Evolutionary conservation across 2,888 invertebrate genomes (phyloP), one percentile per base, ranked within the genome.

Genomic region (Hemaris fuciformis): DNA sequence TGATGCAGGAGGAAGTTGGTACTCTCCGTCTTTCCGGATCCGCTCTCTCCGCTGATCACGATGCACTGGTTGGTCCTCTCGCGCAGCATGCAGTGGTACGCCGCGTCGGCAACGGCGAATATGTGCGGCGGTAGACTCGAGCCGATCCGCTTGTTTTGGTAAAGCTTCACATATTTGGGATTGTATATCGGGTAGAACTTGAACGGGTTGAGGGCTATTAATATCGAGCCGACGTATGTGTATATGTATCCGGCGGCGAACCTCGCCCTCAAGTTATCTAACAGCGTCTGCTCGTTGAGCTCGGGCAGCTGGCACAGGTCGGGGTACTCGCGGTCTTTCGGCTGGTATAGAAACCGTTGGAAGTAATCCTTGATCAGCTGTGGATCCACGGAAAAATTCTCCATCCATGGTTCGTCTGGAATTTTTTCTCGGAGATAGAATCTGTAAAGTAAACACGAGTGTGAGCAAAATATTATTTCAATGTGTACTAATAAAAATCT

Each of bases 111-210:
- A 53, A 99, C 97, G 61, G 99, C 99, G 92, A 99, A 99, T 81
- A 99, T 98, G 84, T 99, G 99, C 48, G 99, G 99, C 42, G 99
- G 98, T 72, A 98, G 94, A 80, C 98, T 98, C 42, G 97, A 97
- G 27, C 98, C 97, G 74, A 98, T 94, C 74, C 98, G 93, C 83
- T 98, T 95, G 90, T 98, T 98, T 90, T 99, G 98, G 90, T 99
- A 99, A 74, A 98, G 91, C 88, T 98, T 97, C 71, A 98, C 98
- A 93, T 98, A 98, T 90, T 98, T 99, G 56, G 99, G 99, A 91
- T 99, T 99, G 93, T 99, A 99, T 73, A 99, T 99, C 22, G 99
- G 98, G 88, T 98, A 98, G 89, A 98, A 98, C 93, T 96, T 96
- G 89, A 98, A 98, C 10, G 97, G 97, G 87, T 99, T 99, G 68